phyloP scores from a whole-genome alignment of 2,113 vertebrate genomes.

The Leucosticte australis region DNA sequence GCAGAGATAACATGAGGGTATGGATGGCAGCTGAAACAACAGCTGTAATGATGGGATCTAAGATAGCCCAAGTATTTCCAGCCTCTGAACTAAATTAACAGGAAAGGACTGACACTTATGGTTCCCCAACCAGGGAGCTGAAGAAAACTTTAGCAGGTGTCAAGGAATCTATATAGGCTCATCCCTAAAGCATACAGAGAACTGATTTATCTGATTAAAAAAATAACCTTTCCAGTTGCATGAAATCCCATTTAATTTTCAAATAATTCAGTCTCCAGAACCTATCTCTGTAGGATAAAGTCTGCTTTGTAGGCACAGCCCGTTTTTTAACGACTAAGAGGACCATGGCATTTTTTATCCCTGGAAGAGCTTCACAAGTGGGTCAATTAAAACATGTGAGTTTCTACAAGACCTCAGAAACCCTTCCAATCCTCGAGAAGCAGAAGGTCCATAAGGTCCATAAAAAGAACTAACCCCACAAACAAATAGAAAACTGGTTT shows the following conservation, averaged over 20 bases:
- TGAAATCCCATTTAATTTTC: constrained; percentile 29
- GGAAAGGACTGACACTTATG: background rate
- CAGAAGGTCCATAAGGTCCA: background rate
- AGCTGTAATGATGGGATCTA: constrained; percentile 30
- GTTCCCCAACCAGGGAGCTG: background rate
- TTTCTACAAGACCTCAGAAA: background rate
- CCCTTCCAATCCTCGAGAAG: background rate
- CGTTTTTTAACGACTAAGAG: background rate
- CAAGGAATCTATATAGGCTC: background rate
- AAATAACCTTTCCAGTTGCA: background rate
- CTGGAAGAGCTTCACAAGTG: background rate
- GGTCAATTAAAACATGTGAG: background rate
- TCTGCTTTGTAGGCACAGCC: background rate
- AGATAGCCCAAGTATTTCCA: background rate
- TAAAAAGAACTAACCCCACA: constrained; percentile 4
- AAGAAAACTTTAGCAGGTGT: constrained; percentile 15
- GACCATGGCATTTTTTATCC: background rate
- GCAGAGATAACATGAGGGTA: background rate
- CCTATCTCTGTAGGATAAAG: background rate
- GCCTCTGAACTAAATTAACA: constrained; percentile 35
- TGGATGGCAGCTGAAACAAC: constrained; percentile 51
- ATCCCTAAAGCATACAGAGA: background rate
- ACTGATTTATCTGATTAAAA: constrained; percentile 2
- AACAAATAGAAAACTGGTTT: background rate
- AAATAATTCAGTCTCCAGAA: background rate